Percentiles rank a stretch among this genome's conserved stretches.
Conservation (phyloP, 2,797 vertebrate species). For the Perodicticus potto region DNA sequence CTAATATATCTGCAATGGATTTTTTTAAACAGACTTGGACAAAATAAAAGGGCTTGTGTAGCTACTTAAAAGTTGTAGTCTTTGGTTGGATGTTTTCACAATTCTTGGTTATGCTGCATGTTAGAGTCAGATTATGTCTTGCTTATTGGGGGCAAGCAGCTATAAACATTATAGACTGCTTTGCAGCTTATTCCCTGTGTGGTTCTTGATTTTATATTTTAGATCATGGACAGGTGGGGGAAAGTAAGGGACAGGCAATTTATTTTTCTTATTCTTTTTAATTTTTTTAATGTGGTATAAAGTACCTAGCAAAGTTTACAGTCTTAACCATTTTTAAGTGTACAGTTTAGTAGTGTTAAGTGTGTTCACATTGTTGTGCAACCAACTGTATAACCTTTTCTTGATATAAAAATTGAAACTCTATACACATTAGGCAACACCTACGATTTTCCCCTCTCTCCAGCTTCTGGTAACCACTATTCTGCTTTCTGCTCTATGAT, state of each 20-base stretch:
- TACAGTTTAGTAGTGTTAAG: slow-evolving; percentile 5
- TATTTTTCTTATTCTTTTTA: neutral
- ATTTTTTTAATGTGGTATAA: slow-evolving; percentile 51
- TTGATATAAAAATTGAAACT: slow-evolving; percentile 19
- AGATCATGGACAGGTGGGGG: neutral
- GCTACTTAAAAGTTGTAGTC: slow-evolving; percentile 62
- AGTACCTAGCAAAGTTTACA: neutral
- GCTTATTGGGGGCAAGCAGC: slow-evolving; percentile 47
- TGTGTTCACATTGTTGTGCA: slow-evolving; percentile 36
- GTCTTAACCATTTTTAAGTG: neutral
- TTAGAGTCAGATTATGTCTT: neutral
- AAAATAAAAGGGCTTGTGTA: slow-evolving; percentile 75
- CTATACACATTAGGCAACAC: neutral
- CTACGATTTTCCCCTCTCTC: neutral
- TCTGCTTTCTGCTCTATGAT: neutral
- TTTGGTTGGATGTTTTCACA: slow-evolving; percentile 39
- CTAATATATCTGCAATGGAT: slow-evolving; percentile 82
- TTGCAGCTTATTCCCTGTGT: neutral
- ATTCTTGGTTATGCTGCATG: slow-evolving; percentile 63
- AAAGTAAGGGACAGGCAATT: neutral
- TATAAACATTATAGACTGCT: slow-evolving; percentile 50
- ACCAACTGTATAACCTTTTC: slow-evolving; percentile 4
- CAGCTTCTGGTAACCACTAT: neutral
- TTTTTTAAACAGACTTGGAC: slow-evolving; percentile 72
- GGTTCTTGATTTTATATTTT: slow-evolving; percentile 61